These are phyloP conservation scores for Cylloceria caligata DNA, from an alignment of 2,888 invertebrate species.

Conservation along the genomic window DNA sequence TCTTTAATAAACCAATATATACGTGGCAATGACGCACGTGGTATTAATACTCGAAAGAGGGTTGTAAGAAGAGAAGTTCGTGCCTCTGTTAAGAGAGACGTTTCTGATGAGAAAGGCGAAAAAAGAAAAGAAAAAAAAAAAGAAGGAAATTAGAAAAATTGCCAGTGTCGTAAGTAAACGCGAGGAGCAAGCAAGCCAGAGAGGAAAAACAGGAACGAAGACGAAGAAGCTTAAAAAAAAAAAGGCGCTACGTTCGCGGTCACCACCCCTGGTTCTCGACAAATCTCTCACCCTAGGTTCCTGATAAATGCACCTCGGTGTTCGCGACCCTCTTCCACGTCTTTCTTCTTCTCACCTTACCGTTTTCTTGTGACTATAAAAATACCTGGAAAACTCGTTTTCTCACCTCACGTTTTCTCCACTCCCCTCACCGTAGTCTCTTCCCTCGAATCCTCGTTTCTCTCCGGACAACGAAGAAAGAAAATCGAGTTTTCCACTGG, in stretches of 20 bases:
- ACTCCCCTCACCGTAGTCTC: slow-evolving; percentile 15
- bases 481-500: slow-evolving; percentile 44
- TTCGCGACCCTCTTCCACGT: slow-evolving; percentile 22
- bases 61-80: slow-evolving; percentile 3
- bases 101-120: slow-evolving; percentile 42
- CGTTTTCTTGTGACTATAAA: slow-evolving; percentile 40
- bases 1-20: slow-evolving; percentile 9
- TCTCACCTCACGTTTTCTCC: slow-evolving; percentile 4
- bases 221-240: slow-evolving; percentile 24
- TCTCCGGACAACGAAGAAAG: slow-evolving; percentile 4
- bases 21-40: neutral
- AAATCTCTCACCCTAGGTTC: slow-evolving; percentile 32
- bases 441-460: slow-evolving; percentile 30
- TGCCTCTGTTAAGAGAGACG: slow-evolving; percentile 34
- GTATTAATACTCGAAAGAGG: slow-evolving; percentile 18
- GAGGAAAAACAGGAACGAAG: slow-evolving; percentile 14
- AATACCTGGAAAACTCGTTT: slow-evolving; percentile 56
- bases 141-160: slow-evolving; percentile 32
- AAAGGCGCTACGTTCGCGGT: slow-evolving; percentile 40
- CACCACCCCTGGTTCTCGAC: slow-evolving; percentile 16
- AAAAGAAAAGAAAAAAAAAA: neutral
- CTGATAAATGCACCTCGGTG: slow-evolving; percentile 47
- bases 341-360: neutral
- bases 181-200: neutral
- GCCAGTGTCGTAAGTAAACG: slow-evolving; percentile 52